Evolutionary conservation across 2,113 vertebrate genomes (phyloP), one percentile per base, ranked within the genome.

Genomic region (Pan troglodytes): DNA sequence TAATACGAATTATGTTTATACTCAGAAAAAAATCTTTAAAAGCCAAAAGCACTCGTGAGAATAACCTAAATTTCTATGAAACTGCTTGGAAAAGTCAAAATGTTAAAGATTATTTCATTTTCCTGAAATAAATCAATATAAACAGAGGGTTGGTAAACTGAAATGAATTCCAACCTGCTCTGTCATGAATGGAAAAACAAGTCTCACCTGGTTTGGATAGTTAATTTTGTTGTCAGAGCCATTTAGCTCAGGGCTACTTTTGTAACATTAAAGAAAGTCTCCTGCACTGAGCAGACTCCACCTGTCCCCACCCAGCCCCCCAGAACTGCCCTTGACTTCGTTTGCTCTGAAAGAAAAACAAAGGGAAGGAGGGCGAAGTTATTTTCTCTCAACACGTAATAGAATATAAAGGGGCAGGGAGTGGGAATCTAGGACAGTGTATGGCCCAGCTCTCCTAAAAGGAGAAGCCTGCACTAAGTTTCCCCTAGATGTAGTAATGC

Each of bases 241-340:
- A 2, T 20, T 27, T 43, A 45, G 45, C 40, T 59, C 68, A 12
- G 64, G 76, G 18, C n/a, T 12, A 3, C 20, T 16, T 27, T 55
- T 14, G 17, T 25, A 55, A 59, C 30, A 0, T 11, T 14, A 50
- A 32, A 40, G 72, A 45, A 67, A 25, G 35, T 11, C 40, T 64
- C 4, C 17, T 0, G 30, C 50, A 0, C 43, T 1, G 0, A 1
- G 57, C 55, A 5, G 32, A 9, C 40, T 23, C n/a, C 5, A 3
- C 14, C 45, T 16, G 52, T 61, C 59, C 27, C 55, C 1, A 3
- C 48, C 11, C 14, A 61, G 78, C 32, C 13, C 32, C 13, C 25
- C 23, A 27, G 55, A n/a, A 8, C n/a, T 0, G 22, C 79, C 32
- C n/a, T 80, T 14, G 86, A 52, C 55, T 86, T 90, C 32, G 2